phyloP scores from a whole-genome alignment of 2,797 vertebrate genomes.

The Margarornis squamiger region DNA sequence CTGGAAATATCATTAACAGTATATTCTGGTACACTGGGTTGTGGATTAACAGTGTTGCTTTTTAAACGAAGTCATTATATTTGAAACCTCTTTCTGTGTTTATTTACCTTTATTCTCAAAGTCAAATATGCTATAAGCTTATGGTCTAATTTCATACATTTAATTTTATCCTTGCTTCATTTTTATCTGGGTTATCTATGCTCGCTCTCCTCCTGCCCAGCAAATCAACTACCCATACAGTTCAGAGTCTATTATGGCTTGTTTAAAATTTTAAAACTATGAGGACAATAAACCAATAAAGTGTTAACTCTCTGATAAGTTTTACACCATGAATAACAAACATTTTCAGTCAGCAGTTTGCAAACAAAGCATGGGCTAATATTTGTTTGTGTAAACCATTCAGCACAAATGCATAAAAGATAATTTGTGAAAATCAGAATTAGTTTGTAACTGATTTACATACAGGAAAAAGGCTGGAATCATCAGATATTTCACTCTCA shows the following conservation, averaged over 20 bases:
- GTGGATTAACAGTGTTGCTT: background rate
- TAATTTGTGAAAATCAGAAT: slow-evolving; percentile 21
- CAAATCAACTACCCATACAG: background rate
- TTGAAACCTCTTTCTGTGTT: background rate
- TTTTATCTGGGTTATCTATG: background rate
- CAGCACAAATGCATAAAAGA: background rate
- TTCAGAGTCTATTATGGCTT: background rate
- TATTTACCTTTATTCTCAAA: background rate
- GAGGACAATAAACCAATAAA: slow-evolving; percentile 4
- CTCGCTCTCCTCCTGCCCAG: background rate
- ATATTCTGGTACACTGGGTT: background rate
- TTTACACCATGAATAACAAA: slow-evolving; percentile 35
- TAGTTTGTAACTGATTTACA: background rate
- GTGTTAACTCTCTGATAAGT: slow-evolving; percentile 17
- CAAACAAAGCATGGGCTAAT: slow-evolving; percentile 45
- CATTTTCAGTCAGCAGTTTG: slow-evolving; percentile 12
- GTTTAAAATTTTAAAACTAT: slow-evolving; percentile 13
- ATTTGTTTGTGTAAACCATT: slow-evolving; percentile 46
- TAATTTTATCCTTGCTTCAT: background rate
- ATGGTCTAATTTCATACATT: background rate
- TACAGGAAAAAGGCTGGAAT: background rate
- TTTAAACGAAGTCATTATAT: background rate
- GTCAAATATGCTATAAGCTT: background rate
- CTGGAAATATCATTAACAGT: background rate
- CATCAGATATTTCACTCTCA: background rate